Base-by-base conservation (phyloP, 2,113 vertebrate species). In the Drymodes brunneopygia region DNA sequence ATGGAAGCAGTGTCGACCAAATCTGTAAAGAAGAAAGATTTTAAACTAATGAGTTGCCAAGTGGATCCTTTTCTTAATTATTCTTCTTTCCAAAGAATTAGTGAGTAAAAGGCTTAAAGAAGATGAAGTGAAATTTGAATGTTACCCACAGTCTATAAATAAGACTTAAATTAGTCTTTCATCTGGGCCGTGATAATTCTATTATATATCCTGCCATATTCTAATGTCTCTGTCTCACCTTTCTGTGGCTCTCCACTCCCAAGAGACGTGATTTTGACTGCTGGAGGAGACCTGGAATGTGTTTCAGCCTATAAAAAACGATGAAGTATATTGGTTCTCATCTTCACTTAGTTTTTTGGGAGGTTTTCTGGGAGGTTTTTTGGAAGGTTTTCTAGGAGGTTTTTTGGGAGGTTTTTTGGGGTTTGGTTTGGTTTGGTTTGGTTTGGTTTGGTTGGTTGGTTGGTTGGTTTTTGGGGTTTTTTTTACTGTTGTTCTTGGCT, bases 1-100 rank as follows among this genome's bases (percentile, higher is more conserved):
- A 40, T 81, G 82, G 88, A 94, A 94, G 48, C 53, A 75, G 62
- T 73, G 73, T 74, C 96, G 88, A 95, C 94, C 85, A 94, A 95
- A 96, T 88, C 85, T 80, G 36, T 65, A 88, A 92, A 92, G 90
- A 94, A 93, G 53, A 93, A 95, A 96, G 86, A 85, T 91, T 95
- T 94, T 71, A 70, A 95, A 92, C 71, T 91, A 96, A 58, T 92
- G 94, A 90, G 67, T 95, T 72, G 58, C 93, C 92, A 94, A 94
- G 72, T 95, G 73, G 71, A 82, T 94, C 22, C 62, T 87, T 96
- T 81, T 87, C 92, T 94, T 95, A 96, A 94, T 96, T 96, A 97
- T 86, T 61, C 92, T 86, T 94, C 73, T 81, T 88, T 89, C 94
- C 91, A 88, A 91, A 95, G 60, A 94, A 88, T 84, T 82, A 86